These are phyloP conservation scores for Saguinus imperator DNA, from an alignment of 2,113 vertebrate genomes.

Conservation along the genomic window DNA sequence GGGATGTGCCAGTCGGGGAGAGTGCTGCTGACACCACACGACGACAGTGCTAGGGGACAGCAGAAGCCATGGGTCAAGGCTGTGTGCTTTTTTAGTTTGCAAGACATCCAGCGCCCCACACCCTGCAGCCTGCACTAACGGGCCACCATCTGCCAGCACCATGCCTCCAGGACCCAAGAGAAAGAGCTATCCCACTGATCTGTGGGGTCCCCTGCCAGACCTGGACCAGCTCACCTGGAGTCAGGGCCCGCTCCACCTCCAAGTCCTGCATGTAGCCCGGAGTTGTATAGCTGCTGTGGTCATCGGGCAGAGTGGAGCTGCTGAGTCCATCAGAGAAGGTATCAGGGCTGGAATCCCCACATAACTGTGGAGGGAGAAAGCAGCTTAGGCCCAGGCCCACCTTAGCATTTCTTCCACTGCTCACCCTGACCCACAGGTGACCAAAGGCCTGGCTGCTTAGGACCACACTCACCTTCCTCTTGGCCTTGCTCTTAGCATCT, in stretches of 20 bases:
- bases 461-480: constrained; percentile 87
- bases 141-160: neutral
- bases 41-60: constrained; percentile 74
- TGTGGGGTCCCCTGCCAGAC: neutral
- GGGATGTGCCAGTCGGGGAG: constrained; percentile 75
- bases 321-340: constrained; percentile 85
- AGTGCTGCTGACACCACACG: constrained; percentile 72
- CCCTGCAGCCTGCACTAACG: neutral
- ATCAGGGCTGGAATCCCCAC: constrained; percentile 74
- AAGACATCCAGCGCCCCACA: neutral
- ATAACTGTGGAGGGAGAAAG: constrained; percentile 60
- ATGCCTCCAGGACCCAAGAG: neutral
- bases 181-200: neutral
- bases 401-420: neutral
- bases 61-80: constrained; percentile 17
- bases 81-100: neutral
- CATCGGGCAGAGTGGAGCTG: constrained; percentile 81
- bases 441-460: constrained; percentile 16
- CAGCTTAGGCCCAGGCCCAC: neutral
- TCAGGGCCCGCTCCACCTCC: constrained; percentile 85
- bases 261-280: constrained; percentile 84
- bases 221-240: constrained; percentile 80
- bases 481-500: constrained; percentile 84
- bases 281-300: constrained; percentile 81
- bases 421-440: neutral